Conservation (phyloP, 2,888 invertebrate species). For the Limnephilus lunatus region DNA sequence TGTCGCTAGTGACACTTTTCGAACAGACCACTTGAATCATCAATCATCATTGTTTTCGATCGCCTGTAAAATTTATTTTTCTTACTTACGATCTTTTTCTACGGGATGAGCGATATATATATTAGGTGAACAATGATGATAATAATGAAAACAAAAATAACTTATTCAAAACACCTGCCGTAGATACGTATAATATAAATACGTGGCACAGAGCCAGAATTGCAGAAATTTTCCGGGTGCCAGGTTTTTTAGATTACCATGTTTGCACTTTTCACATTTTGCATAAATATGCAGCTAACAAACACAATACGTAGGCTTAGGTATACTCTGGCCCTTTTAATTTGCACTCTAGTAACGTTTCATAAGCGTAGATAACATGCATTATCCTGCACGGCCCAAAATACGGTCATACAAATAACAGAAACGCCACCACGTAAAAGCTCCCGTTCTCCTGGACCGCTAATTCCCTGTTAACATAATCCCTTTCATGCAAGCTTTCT, state of each 20-base stretch:
- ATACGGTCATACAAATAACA: neutral
- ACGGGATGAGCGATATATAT: too few relatives aligned
- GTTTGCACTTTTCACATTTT: neutral
- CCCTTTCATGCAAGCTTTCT: neutral
- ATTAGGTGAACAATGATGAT: neutral
- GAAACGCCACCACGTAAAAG: neutral
- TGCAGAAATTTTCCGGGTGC: neutral
- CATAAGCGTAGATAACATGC: neutral
- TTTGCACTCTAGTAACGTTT: neutral
- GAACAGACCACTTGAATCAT: too few relatives aligned
- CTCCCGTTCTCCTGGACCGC: neutral
- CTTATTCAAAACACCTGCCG: neutral
- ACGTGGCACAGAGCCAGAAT: neutral
- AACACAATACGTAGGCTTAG: neutral
- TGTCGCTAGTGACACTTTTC: too few relatives aligned
- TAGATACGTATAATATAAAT: neutral
- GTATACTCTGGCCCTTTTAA: neutral
- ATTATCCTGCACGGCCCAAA: neutral
- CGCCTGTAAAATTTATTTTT: too few relatives aligned
- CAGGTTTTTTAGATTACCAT: neutral
- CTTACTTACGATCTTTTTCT: too few relatives aligned
- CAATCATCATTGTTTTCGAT: too few relatives aligned
- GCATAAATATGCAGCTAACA: neutral
- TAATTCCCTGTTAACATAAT: constrained; percentile 41
- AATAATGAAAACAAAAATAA: neutral